Evolutionary conservation across 2,797 vertebrate genomes (phyloP).

Genomic region (Lophotriccus pileatus): DNA sequence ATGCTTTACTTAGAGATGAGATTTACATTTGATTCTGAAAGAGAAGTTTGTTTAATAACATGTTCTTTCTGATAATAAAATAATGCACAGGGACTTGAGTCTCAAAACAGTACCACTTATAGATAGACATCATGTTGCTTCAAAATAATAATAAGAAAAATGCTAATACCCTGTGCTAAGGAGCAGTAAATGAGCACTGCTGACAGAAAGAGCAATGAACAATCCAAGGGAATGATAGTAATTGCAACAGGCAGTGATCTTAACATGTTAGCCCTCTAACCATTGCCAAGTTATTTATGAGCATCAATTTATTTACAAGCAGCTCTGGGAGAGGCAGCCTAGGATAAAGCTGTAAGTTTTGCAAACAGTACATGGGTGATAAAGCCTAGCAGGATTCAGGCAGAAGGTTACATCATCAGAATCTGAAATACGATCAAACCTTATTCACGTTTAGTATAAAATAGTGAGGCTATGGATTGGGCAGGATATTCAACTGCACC

Average conservation of each 20-base stretch:
- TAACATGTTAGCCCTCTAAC: not conserved
- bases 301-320: not conserved
- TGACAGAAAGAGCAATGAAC: not conserved
- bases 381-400: not conserved
- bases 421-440: not conserved
- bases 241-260: not conserved
- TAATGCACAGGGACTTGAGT: not conserved
- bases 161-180: not conserved
- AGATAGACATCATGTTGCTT: not conserved
- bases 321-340: not conserved
- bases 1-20: not conserved
- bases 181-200: not conserved
- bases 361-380: not conserved
- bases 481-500: not conserved
- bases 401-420: not conserved
- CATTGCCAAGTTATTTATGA: not conserved
- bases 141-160: not conserved
- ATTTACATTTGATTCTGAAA: not conserved
- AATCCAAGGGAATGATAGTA: not conserved
- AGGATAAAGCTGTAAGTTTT: not conserved
- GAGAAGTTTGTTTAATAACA: not conserved
- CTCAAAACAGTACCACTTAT: not conserved
- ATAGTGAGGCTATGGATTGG: not conserved
- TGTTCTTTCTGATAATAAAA: not conserved
- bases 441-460: not conserved